Evolutionary conservation across 2,797 vertebrate genomes (phyloP).

Genomic region (Percopsis omiscomaycus): DNA sequence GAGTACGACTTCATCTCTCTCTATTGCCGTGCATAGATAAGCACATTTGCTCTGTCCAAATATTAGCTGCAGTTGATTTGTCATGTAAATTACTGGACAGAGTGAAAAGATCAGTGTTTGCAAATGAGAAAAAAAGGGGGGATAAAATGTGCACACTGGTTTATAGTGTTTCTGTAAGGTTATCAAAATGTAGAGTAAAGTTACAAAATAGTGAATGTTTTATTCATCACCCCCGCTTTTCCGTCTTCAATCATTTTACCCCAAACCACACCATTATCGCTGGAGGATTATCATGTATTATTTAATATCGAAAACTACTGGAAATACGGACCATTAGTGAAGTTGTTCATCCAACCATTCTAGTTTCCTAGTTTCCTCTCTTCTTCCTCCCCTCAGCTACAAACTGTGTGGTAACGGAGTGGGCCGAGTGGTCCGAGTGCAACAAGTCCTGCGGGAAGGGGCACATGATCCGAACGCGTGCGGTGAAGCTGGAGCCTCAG

Average conservation of each 20-base stretch:
- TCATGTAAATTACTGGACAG: neutral
- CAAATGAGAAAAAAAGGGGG: neutral
- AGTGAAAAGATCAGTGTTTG: neutral
- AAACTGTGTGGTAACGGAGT: slow-evolving; percentile 89
- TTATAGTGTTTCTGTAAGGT: neutral
- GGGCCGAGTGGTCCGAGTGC: slow-evolving; percentile 97
- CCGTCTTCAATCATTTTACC: neutral
- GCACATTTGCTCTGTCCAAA: neutral
- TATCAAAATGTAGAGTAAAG: neutral
- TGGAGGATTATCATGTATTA: neutral
- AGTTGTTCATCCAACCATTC: neutral
- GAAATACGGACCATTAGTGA: neutral
- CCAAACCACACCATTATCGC: neutral
- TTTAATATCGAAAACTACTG: neutral
- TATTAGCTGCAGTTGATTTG: slow-evolving; percentile 1
- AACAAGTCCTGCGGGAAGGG: slow-evolving; percentile 99
- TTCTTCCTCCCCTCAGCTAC: slow-evolving; percentile 76
- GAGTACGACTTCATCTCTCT: too few relatives aligned
- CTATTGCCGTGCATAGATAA: neutral
- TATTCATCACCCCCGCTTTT: neutral
- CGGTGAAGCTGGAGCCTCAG: slow-evolving; percentile 91
- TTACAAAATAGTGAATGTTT: neutral
- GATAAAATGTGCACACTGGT: too few relatives aligned
- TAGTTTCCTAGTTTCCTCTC: slow-evolving; percentile 1
- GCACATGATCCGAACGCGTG: slow-evolving; percentile 90